Conservation (phyloP, 2,113 vertebrate genomes). For the Falcunculus frontatus region DNA sequence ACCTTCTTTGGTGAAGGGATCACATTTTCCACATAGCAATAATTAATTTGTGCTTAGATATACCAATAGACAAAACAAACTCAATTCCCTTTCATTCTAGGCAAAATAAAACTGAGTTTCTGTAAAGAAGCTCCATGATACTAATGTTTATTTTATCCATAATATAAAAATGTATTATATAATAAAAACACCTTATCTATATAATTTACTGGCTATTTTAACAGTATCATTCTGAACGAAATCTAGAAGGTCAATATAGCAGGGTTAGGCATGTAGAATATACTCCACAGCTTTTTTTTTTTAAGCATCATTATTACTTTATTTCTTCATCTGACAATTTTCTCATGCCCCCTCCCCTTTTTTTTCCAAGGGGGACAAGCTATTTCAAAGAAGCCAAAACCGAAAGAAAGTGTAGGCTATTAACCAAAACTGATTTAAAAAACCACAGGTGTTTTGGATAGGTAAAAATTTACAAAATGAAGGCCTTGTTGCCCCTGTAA, state of each 20-base stretch:
- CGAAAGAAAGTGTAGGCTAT: background rate
- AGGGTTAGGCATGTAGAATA: background rate
- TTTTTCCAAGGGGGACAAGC: background rate
- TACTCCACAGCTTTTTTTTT: background rate
- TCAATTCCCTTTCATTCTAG: background rate
- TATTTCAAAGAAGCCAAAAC: background rate
- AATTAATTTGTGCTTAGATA: background rate
- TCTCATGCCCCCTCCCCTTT: background rate
- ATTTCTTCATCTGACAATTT: background rate
- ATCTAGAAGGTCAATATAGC: background rate
- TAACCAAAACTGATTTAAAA: background rate
- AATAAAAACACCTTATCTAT: background rate
- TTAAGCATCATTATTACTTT: background rate
- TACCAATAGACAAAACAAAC: background rate
- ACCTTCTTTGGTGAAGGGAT: background rate
- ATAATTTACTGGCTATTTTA: background rate
- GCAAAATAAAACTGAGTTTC: background rate
- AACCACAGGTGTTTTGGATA: background rate
- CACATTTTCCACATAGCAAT: background rate
- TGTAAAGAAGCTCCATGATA: background rate
- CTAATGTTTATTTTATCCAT: background rate
- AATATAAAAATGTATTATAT: background rate
- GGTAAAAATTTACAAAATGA: too few species aligned
- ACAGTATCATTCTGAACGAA: background rate
- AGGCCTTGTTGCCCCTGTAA: too few species aligned